Conservation (phyloP, 2,113 vertebrate genomes). For the Bombycilla garrulus region DNA sequence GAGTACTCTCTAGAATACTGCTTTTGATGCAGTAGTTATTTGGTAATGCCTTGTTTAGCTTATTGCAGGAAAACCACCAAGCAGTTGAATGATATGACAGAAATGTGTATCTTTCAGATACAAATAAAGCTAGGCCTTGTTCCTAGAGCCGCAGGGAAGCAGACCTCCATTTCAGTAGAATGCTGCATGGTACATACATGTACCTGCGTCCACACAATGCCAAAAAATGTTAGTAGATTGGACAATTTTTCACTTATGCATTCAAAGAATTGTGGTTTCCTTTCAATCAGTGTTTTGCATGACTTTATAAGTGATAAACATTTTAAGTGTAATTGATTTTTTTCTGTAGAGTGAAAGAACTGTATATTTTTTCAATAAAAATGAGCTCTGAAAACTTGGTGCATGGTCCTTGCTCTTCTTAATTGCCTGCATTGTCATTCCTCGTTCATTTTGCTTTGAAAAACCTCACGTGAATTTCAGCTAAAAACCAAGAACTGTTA, state of each 20-base stretch:
- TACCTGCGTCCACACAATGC: not conserved
- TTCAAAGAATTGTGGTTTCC: not conserved
- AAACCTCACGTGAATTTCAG: not conserved
- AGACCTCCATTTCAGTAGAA: constrained; percentile 5
- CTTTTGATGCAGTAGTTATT: not conserved
- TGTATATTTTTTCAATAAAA: constrained; percentile 50
- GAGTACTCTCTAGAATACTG: not conserved
- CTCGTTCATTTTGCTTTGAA: not conserved
- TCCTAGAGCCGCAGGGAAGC: not conserved
- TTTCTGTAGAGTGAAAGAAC: not conserved
- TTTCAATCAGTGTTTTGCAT: not conserved
- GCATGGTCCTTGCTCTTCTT: constrained; percentile 20
- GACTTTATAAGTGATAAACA: not conserved
- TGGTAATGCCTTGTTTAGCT: not conserved
- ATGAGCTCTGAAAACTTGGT: not conserved
- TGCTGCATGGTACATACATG: not conserved
- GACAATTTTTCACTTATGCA: not conserved
- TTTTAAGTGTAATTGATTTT: not conserved
- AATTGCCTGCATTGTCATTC: not conserved
- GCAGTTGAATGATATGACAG: not conserved
- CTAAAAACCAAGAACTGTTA: not conserved
- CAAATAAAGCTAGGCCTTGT: not conserved
- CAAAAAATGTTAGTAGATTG: not conserved
- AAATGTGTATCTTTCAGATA: not conserved
- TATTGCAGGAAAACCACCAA: not conserved